These are phyloP conservation scores for Emydoidea blandingii DNA, from an alignment of 2,797 vertebrate genomes.

Conservation along the genomic window DNA sequence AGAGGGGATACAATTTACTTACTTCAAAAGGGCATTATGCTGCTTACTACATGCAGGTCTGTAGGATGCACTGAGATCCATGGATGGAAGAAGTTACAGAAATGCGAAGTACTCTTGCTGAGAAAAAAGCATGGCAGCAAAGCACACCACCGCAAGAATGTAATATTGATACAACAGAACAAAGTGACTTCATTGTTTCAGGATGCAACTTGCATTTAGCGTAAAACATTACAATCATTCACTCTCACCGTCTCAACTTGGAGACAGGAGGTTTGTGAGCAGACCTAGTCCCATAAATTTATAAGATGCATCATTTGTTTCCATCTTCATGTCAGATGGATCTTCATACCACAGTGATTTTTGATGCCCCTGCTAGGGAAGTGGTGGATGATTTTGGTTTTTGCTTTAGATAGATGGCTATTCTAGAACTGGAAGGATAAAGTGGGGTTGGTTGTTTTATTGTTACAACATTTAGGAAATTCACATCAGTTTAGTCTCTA, in stretches of 20 bases:
- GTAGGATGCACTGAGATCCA: no score
- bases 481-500: accelerated
- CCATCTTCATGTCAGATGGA: not conserved
- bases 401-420: not conserved
- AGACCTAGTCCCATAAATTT: not conserved
- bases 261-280: not conserved
- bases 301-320: not conserved
- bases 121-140: not conserved
- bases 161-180: not conserved
- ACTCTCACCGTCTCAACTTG: not conserved
- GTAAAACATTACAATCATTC: accelerated
- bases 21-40: no score
- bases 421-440: not conserved
- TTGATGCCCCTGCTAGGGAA: not conserved
- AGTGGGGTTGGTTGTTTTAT: not conserved
- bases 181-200: not conserved
- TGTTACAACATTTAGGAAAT: not conserved
- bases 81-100: not conserved
- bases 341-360: no score
- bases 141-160: not conserved
- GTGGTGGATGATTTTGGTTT: not conserved
- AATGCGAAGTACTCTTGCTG: not conserved
- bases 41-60: no score
- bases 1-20: not conserved
- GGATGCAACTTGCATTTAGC: not conserved